These are phyloP conservation scores for Leucopsar rothschildi DNA, from an alignment of 2,113 vertebrate species.

Conservation along the genomic window DNA sequence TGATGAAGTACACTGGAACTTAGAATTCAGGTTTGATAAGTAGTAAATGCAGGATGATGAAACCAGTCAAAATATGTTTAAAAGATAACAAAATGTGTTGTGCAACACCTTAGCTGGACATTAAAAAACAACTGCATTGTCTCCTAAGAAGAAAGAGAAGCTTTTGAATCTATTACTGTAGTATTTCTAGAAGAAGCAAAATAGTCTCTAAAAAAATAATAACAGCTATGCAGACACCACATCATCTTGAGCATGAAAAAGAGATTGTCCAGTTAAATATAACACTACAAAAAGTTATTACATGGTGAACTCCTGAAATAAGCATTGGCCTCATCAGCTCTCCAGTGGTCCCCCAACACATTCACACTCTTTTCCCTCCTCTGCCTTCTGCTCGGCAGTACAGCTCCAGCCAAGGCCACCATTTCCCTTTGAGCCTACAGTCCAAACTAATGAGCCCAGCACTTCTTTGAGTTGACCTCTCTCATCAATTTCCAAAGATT, in stretches of 20 bases:
- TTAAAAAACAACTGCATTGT: background rate
- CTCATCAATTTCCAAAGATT: background rate
- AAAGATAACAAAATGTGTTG: background rate
- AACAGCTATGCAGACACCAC: background rate
- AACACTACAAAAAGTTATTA: background rate
- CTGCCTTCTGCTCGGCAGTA: background rate
- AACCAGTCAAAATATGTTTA: constrained; percentile 42
- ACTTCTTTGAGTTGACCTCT: background rate
- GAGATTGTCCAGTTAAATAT: background rate
- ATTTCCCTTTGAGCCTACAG: background rate
- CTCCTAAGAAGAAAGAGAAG: background rate
- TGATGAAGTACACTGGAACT: constrained; percentile 49
- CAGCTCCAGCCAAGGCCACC: background rate
- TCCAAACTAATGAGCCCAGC: background rate
- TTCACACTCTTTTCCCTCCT: background rate
- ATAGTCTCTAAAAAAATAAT: background rate
- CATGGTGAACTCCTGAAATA: background rate
- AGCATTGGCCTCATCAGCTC: background rate
- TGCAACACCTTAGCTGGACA: background rate
- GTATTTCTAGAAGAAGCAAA: background rate
- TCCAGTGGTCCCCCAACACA: background rate
- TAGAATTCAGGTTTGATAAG: constrained; percentile 50
- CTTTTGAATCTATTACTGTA: background rate
- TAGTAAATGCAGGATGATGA: constrained; percentile 41
- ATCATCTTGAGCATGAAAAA: background rate